Base-by-base conservation (phyloP, 2,888 invertebrate genomes). In the Patella ulyssiponensis region DNA sequence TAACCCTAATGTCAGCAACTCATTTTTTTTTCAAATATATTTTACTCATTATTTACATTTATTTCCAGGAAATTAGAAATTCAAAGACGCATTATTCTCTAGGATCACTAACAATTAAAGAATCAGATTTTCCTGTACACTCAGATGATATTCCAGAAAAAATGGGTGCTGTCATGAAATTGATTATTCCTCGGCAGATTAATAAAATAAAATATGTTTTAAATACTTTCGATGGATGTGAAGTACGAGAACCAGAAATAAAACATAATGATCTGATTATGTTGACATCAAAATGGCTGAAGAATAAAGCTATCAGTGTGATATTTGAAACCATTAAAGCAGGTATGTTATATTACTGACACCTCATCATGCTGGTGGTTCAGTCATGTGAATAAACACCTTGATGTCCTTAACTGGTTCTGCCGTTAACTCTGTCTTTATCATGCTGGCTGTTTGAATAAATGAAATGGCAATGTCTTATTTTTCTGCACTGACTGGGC, bases 101-200 rank as follows among this genome's bases (percentile, higher is more conserved):
- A 9, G 69, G 73, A 15, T 76, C 53, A n/a, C 58, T 74, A 3
- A 71, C 74, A 12, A 23, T 80, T 15, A 44, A 73, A 14, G 14
- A n/a, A 0, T 17, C 58, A 12, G 69, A 76, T 17, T 77, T 77
- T n/a, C 79, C 78, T 2, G 27, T 15, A 1, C 58, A 73, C 4
- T 9, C 54, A 20, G 75, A 56, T 11, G 81, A 77, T 17, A 69
- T 80, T 69, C 71, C 76, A 7, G 20, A 14, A 12, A 76, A 76
- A 27, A 64, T 81, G 33, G 58, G 56, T 1, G 23, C 15, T 17
- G 14, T 80, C 9, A 52, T 81, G 11, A 69, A 77, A 14, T 64
- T 71, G n/a, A 77, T 80, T 12, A 33, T 79, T 12, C 58, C 76
- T 7, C 76, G 78, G 5, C 81, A 80, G 54, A 27, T 80, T 56